Percentiles rank a stretch among this genome's conserved stretches.
phyloP scores from a whole-genome alignment of 2,797 vertebrate genomes.

The Astyanax mexicanus region DNA sequence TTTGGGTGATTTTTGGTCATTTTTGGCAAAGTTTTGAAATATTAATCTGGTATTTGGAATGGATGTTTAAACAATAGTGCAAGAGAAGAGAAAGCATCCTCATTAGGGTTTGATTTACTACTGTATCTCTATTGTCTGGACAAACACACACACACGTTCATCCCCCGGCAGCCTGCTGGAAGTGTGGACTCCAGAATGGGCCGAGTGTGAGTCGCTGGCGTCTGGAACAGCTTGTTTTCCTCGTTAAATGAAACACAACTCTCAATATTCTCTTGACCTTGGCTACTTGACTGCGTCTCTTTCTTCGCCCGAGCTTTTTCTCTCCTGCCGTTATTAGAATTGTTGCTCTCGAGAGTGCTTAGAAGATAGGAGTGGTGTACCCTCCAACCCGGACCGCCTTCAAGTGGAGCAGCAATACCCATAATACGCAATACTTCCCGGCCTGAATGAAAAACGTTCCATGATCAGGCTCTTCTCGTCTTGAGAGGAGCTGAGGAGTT shows the following conservation, averaged over 20 bases:
- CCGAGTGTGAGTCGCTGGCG: not conserved
- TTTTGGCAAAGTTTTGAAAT: too few species aligned
- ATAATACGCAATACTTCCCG: too few species aligned
- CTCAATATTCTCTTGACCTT: slow-evolving; percentile 56
- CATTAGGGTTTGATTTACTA: too few species aligned
- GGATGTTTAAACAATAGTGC: too few species aligned
- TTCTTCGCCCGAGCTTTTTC: slow-evolving; percentile 43
- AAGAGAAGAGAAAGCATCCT: too few species aligned
- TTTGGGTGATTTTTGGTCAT: too few species aligned
- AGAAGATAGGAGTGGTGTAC: slow-evolving; percentile 44
- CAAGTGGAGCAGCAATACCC: slow-evolving; percentile 46
- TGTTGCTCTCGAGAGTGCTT: slow-evolving; percentile 53
- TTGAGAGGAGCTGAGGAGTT: slow-evolving; percentile 40
- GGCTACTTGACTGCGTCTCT: slow-evolving; percentile 30
- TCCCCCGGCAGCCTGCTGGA: not conserved
- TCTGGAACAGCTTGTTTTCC: slow-evolving; percentile 44
- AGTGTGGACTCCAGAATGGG: not conserved
- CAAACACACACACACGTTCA: not conserved
- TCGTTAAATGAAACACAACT: slow-evolving; percentile 43
- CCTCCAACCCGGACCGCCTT: slow-evolving; percentile 47
- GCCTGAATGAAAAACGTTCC: not conserved
- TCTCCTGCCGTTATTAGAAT: slow-evolving; percentile 50
- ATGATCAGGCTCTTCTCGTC: slow-evolving; percentile 36
- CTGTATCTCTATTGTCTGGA: too few species aligned
- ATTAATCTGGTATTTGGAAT: too few species aligned